phyloP scores from a whole-genome alignment of 1,140 invertebrate species.

The Drosophila santomea region DNA sequence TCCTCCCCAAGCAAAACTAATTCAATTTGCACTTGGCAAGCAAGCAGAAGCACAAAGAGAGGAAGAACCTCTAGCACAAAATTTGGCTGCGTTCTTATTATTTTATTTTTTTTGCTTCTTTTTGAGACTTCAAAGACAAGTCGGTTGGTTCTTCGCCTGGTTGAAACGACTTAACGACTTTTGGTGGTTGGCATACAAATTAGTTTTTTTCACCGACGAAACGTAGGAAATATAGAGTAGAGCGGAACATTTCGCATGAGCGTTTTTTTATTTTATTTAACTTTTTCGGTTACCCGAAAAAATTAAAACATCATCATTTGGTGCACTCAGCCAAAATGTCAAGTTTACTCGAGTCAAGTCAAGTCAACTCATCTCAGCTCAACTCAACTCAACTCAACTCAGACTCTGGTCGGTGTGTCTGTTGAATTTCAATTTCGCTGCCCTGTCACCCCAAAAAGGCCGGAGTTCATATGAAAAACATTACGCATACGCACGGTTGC shows the following conservation, averaged over 20 bases:
- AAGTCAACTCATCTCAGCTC: slow-evolving; percentile 30
- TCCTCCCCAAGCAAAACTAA: slow-evolving; percentile 49
- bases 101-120: slow-evolving; percentile 10
- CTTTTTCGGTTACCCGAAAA: slow-evolving; percentile 76
- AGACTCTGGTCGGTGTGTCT: slow-evolving; percentile 56
- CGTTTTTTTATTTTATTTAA: slow-evolving; percentile 46
- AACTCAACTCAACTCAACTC: slow-evolving; percentile 23
- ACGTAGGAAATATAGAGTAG: slow-evolving; percentile 46
- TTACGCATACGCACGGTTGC: slow-evolving; percentile 82
- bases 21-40: slow-evolving; percentile 59
- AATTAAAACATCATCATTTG: slow-evolving; percentile 83
- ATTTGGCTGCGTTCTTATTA: slow-evolving; percentile 39
- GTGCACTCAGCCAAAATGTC: slow-evolving; percentile 75
- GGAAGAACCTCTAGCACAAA: slow-evolving; percentile 15
- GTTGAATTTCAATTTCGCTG: slow-evolving; percentile 75
- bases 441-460: slow-evolving; percentile 65
- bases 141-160: slow-evolving; percentile 44
- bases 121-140: slow-evolving; percentile 65
- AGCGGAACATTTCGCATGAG: slow-evolving; percentile 58
- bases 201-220: slow-evolving; percentile 49
- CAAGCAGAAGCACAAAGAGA: slow-evolving; percentile 14
- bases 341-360: slow-evolving; percentile 57
- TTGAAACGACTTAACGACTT: slow-evolving; percentile 73
- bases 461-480: slow-evolving; percentile 80
- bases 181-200: slow-evolving; percentile 73